Evolutionary conservation across 2,113 vertebrate genomes (phyloP), one percentile per base, ranked within the genome.

Genomic region (Leuciscus idus): DNA sequence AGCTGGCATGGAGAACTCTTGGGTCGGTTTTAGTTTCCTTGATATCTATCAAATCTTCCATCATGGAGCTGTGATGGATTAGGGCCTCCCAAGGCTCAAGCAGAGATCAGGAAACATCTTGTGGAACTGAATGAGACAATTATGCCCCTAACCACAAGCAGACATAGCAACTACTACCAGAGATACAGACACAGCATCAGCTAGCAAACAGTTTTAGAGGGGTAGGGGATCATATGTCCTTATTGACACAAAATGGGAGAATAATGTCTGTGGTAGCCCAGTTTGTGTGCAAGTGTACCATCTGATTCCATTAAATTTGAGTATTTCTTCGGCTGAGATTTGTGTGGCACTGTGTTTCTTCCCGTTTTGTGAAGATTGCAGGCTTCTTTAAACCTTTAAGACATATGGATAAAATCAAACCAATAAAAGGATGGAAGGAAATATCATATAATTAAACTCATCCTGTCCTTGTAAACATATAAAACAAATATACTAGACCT

Each of bases 1-100:
- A 84, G 50, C 64, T 11, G 23, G 17, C 19, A 79, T 87, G 74
- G 68, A 87, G 81, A 74, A 78, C 83, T 81, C 48, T 59, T 84
- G 19, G 66, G 55, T 86, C 28, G 28, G 46, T 83, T 88, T 55
- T 50, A 85, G 82, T 83, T 83, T 50, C 15, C 43, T n/a, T 52
- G 30, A 26, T 50, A 82, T 82, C 55, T 21, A 70, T 52, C 30
- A 46, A 76, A 75, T 28, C 4, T 59, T 72, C 52, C 77, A 86
- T 8, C 26, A 48, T 72, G 62, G 70, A 75, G 26, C 43, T 48
- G 30, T 52, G 50, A 82, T 61, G 48, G 52, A 66, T 8, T 61
- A 15, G 52, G 52, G 36, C 13, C 76, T 80, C 76, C 33, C 33
- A 33, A 43, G 50, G 72, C 48, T 78, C 59, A 23, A 6, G 39